A percentile compares a stretch with the other conserved stretches of the same genome.
Evolutionary conservation across 92 coral and sea anemone species (phyloP).

Genomic region (Phymanthus crucifer): DNA sequence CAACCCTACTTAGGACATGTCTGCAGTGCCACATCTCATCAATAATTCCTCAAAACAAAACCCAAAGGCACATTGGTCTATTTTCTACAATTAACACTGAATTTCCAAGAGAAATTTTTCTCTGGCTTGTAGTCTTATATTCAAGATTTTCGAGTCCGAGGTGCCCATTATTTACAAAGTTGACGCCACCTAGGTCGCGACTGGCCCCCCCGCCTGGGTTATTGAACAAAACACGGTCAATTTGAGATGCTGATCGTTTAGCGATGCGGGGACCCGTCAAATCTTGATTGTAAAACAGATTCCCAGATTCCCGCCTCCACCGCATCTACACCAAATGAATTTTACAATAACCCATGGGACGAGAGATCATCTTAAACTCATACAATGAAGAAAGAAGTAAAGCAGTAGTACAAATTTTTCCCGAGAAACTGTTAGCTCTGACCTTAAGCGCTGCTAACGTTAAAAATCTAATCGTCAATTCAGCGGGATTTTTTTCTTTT

Average conservation of each 20-base stretch:
- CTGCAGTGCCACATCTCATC: constrained; percentile 39
- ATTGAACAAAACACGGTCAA: constrained; percentile 10
- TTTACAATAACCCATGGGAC: constrained; percentile 15
- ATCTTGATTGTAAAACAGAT: constrained; percentile 68
- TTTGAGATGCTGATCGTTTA: constrained; percentile 27
- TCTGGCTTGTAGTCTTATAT: constrained; percentile 4
- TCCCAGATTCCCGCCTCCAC: constrained; percentile 43
- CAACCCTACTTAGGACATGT: constrained; percentile 24
- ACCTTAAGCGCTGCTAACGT: background rate
- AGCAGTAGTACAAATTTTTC: too few relatives aligned
- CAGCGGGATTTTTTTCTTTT: too few relatives aligned
- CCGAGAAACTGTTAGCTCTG: constrained; percentile 22
- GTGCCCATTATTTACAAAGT: constrained; percentile 17
- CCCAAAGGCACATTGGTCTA: constrained; percentile 26
- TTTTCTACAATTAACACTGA: constrained; percentile 7
- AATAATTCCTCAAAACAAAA: constrained; percentile 25
- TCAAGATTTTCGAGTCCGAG: constrained; percentile 2
- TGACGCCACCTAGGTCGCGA: constrained; percentile 25
- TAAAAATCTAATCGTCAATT: background rate
- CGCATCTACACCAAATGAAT: constrained; percentile 27
- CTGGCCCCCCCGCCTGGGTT: constrained; percentile 27
- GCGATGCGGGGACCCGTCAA: constrained; percentile 70
- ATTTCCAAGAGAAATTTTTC: constrained; percentile 23
- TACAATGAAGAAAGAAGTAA: background rate
- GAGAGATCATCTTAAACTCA: background rate